Conservation (phyloP, 2,797 vertebrate genomes). For the Neomorphus geoffroyi region DNA sequence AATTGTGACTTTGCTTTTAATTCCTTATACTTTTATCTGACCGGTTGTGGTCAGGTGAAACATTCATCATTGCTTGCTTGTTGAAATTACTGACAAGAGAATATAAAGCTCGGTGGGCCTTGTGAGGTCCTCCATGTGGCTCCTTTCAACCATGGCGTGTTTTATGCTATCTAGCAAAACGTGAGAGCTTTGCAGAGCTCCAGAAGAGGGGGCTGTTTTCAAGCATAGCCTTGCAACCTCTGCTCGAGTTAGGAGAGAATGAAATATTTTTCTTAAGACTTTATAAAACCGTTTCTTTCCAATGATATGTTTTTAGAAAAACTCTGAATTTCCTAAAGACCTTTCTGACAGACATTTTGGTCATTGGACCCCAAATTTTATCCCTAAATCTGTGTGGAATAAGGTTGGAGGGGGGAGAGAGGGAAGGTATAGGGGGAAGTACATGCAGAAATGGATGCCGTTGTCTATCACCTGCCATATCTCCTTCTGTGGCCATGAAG, state of each 20-base stretch:
- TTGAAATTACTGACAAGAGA: background rate
- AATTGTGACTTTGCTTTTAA: background rate
- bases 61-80: background rate
- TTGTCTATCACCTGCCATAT: background rate
- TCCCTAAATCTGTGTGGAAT: background rate
- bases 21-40: background rate
- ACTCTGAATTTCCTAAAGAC: background rate
- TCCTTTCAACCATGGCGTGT: background rate
- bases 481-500: background rate
- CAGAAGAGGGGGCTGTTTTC: background rate
- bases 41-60: background rate
- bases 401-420: background rate
- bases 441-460: background rate
- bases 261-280: background rate
- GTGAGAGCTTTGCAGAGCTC: background rate
- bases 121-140: rapidly evolving
- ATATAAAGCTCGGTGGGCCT: background rate
- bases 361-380: background rate
- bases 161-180: background rate
- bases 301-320: background rate
- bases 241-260: rapidly evolving
- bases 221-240: background rate
- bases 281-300: background rate
- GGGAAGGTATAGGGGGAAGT: background rate
- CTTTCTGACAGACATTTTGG: background rate